phyloP scores from a whole-genome alignment of 2,113 vertebrate genomes.

The Melanerpes aurifrons region DNA sequence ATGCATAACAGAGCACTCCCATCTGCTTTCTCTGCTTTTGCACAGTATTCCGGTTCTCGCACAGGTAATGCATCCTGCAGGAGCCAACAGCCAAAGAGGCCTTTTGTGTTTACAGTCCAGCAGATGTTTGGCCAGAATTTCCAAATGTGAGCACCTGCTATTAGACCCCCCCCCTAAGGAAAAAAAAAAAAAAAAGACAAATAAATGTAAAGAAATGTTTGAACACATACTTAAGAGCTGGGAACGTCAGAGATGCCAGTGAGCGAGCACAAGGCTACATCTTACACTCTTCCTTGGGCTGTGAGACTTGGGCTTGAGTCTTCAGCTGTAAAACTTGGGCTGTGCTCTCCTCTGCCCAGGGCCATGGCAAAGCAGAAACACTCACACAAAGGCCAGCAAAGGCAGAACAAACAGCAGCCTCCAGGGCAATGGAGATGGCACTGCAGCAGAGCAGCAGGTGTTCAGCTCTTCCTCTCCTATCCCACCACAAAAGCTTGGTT shows the following conservation, averaged over 20 bases:
- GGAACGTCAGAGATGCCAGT: background rate
- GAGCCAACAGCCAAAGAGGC: background rate
- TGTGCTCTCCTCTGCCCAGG: background rate
- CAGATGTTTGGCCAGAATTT: background rate
- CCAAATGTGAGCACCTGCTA: background rate
- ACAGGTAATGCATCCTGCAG: background rate
- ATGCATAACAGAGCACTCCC: background rate
- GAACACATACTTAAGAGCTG: background rate
- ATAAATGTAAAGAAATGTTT: background rate
- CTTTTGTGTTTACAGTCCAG: background rate
- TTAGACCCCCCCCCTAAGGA: background rate
- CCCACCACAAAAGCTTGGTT: background rate
- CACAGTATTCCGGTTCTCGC: background rate
- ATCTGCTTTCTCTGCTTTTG: background rate
- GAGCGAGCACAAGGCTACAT: background rate
- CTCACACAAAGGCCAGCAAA: background rate
- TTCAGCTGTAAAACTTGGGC: background rate
- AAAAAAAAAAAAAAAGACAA: background rate
- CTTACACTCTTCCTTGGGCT: background rate
- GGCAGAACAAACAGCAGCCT: background rate
- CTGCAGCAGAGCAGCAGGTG: slow-evolving; percentile 34
- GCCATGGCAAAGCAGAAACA: slow-evolving; percentile 2
- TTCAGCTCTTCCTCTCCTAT: slow-evolving; percentile 1
- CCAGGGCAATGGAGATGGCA: background rate
- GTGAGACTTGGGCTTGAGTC: background rate